A percentile compares a stretch with the other conserved stretches of the same genome.
Conservation (phyloP, 2,888 invertebrate genomes). For the Lasioglossum calceatum region DNA sequence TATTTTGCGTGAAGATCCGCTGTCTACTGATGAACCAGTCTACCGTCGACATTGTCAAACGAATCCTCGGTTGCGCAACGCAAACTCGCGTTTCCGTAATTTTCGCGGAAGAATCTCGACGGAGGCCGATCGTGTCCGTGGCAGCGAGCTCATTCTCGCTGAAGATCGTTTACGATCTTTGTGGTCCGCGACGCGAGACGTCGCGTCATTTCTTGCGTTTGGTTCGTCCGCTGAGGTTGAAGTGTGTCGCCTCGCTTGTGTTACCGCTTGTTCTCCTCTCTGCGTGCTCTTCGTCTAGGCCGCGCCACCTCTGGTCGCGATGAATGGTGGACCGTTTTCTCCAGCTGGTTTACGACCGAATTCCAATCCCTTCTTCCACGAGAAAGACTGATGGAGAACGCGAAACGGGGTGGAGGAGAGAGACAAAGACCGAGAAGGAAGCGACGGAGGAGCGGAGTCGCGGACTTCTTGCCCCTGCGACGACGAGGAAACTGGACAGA, state of each 20-base stretch:
- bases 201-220: conserved; percentile 24
- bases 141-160: conserved; percentile 22
- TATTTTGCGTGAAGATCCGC: no score
- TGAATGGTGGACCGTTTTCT: conserved; percentile 61
- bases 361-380: conserved; percentile 60
- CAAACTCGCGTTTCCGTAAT: conserved; percentile 7
- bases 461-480: conserved; percentile 17
- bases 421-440: background rate
- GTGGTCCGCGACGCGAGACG: conserved; percentile 43
- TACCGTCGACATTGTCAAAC: background rate
- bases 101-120: background rate
- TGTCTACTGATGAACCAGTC: background rate
- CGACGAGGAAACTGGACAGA: conserved; percentile 16
- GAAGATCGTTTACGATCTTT: conserved; percentile 27
- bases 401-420: background rate
- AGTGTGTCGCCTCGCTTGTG: conserved; percentile 28
- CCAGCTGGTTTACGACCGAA: conserved; percentile 62
- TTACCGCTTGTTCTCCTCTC: conserved; percentile 26
- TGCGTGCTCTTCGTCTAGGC: conserved; percentile 13
- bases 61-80: conserved; percentile 29
- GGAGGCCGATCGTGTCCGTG: background rate
- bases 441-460: background rate
- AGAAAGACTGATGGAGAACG: conserved; percentile 5
- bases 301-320: conserved; percentile 29
- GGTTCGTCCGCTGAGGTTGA: conserved; percentile 10